Conservation (phyloP, 2,797 vertebrate genomes). For the Anolis apletophallus region DNA sequence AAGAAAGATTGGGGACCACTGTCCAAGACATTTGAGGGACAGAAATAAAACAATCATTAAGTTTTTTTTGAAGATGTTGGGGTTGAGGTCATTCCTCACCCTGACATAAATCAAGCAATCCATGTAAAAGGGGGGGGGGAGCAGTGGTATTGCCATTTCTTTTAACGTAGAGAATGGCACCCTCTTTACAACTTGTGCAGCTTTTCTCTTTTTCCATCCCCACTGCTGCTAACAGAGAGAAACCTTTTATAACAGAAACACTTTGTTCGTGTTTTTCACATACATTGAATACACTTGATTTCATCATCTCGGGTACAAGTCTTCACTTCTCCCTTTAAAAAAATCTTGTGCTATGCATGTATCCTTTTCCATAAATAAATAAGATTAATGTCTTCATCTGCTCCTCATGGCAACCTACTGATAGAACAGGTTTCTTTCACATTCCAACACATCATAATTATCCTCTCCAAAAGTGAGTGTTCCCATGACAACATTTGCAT, state of each 20-base stretch:
- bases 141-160: not conserved
- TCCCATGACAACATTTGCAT: slow-evolving; percentile 65
- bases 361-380: slow-evolving; percentile 69
- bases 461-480: slow-evolving; percentile 54
- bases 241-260: not conserved
- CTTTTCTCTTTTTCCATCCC: not conserved
- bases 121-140: too few relatives aligned
- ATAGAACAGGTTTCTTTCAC: slow-evolving; percentile 54
- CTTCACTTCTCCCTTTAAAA: slow-evolving; percentile 63
- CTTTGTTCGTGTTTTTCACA: not conserved
- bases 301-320: slow-evolving; percentile 29
- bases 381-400: slow-evolving; percentile 64
- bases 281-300: slow-evolving; percentile 35
- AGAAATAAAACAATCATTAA: too few relatives aligned
- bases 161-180: not conserved
- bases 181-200: not conserved
- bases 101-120: not conserved
- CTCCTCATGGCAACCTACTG: slow-evolving; percentile 59
- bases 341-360: slow-evolving; percentile 39
- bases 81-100: too few relatives aligned
- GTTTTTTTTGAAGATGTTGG: too few relatives aligned
- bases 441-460: slow-evolving; percentile 38
- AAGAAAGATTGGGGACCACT: too few relatives aligned
- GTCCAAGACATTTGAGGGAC: too few relatives aligned
- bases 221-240: not conserved